These are phyloP conservation scores for Anthopleura sola DNA, from an alignment of 64 coral and sea anemone species.

Conservation along the genomic window DNA sequence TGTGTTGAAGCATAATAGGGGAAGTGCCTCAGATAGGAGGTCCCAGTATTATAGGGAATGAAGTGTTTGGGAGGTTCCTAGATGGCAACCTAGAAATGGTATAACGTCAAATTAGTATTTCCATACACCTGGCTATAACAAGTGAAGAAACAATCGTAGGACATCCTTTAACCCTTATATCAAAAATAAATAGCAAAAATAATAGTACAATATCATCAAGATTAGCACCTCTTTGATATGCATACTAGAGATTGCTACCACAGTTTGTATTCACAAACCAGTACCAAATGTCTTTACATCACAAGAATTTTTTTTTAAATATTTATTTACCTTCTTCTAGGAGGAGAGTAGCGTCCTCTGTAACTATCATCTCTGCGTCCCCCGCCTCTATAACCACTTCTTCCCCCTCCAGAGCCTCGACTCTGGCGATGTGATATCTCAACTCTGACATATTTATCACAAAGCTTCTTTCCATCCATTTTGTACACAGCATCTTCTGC, in stretches of 20 bases:
- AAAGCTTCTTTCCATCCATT: constrained; percentile 59
- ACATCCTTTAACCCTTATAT: neutral
- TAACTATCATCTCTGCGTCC: constrained; percentile 11
- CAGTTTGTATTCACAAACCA: neutral
- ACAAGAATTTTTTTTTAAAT: too few species aligned
- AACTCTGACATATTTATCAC: constrained; percentile 40
- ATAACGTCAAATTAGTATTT: constrained; percentile 1
- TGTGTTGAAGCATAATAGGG: constrained; percentile 15
- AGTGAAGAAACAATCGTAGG: neutral
- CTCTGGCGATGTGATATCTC: constrained; percentile 46
- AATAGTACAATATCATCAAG: neutral
- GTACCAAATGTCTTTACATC: neutral
- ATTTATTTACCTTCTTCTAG: constrained; percentile 1
- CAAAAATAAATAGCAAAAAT: neutral
- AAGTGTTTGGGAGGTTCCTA: constrained; percentile 14
- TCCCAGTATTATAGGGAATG: constrained; percentile 10
- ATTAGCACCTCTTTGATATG: too few species aligned
- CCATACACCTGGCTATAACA: neutral
- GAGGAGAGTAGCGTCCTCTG: constrained; percentile 10
- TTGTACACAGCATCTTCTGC: constrained; percentile 65
- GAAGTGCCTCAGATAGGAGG: neutral
- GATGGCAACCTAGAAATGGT: constrained; percentile 18
- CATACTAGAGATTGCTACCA: too few species aligned
- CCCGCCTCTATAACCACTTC: constrained; percentile 23
- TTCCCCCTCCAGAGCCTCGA: constrained; percentile 31